Evolutionary conservation across 2,113 vertebrate genomes (phyloP).

Genomic region (Zosterops lateralis): DNA sequence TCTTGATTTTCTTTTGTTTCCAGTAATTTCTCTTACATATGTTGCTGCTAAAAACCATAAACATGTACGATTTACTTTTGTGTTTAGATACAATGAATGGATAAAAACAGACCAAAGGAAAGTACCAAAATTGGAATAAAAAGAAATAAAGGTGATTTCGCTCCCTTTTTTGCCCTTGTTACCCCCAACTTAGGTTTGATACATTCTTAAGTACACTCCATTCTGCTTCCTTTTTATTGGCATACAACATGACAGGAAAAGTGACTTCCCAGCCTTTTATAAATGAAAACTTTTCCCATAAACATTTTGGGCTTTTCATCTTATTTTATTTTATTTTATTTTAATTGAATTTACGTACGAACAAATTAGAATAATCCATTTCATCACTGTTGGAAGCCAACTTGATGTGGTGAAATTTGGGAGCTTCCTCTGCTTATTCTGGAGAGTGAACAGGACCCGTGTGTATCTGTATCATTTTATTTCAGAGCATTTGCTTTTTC

Average conservation of each 20-base stretch:
- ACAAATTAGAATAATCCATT: not conserved
- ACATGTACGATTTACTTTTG: not conserved
- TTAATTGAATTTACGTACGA: not conserved
- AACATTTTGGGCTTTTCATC: not conserved
- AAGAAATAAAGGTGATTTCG: constrained; percentile 90
- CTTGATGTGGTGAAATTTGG: not conserved
- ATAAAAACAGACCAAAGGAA: constrained; percentile 89
- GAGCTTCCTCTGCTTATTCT: not conserved
- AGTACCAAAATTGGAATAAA: constrained; percentile 90
- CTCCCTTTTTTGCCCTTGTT: not conserved
- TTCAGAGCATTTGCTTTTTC: not conserved
- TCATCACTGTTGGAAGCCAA: not conserved
- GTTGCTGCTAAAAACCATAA: not conserved
- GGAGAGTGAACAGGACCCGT: not conserved
- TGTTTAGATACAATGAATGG: constrained; percentile 89
- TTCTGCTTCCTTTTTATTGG: not conserved
- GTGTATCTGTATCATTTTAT: not conserved
- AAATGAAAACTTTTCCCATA: not conserved
- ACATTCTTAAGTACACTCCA: not conserved
- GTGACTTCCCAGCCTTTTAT: not conserved
- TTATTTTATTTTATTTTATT: not conserved
- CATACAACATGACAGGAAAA: not conserved
- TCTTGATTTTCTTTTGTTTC: not conserved
- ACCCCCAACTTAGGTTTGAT: not conserved
- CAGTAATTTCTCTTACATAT: not conserved